Conservation (phyloP, 1,140 invertebrate species). For the Scaptomyza pallida region DNA sequence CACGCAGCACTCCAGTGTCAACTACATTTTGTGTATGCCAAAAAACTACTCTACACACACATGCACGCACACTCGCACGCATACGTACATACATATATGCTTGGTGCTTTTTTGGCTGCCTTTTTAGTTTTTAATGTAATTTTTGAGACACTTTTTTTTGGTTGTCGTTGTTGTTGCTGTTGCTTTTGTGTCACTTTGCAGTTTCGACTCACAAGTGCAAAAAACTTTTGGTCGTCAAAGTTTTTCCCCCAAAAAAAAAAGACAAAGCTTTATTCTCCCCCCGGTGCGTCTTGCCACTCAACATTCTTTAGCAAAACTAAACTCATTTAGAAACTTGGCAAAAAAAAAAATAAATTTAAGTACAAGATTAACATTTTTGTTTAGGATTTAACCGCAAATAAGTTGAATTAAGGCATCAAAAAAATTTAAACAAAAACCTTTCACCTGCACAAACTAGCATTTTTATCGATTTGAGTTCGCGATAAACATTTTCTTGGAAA, state of each 20-base stretch:
- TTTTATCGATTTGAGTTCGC: not conserved
- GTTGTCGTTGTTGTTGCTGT: no score
- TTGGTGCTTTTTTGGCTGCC: slow-evolving; percentile 48
- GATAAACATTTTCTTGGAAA: not conserved
- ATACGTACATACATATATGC: slow-evolving; percentile 14
- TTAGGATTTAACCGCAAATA: no score
- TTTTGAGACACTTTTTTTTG: slow-evolving; percentile 65
- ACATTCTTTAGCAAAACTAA: slow-evolving; percentile 6
- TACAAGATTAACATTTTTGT: not conserved
- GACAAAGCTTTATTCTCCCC: not conserved
- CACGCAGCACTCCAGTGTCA: slow-evolving; percentile 67
- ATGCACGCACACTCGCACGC: slow-evolving; percentile 27
- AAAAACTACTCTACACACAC: slow-evolving; percentile 59
- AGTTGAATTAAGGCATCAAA: no score
- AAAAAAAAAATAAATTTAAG: not conserved
- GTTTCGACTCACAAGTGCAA: slow-evolving; percentile 27
- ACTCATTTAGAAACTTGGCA: slow-evolving; percentile 3
- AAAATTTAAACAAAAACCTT: not conserved
- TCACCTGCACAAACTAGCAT: not conserved
- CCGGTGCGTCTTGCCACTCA: not conserved
- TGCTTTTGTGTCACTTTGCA: slow-evolving; percentile 70
- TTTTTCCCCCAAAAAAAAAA: slow-evolving; percentile 24
- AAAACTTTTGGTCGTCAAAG: slow-evolving; percentile 43
- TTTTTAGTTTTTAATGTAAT: slow-evolving; percentile 78
- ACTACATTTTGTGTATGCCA: slow-evolving; percentile 71